Percentiles rank a stretch among this genome's conserved stretches.
Evolutionary conservation across 2,797 vertebrate genomes (phyloP).

Genomic region (Capromys pilorides): DNA sequence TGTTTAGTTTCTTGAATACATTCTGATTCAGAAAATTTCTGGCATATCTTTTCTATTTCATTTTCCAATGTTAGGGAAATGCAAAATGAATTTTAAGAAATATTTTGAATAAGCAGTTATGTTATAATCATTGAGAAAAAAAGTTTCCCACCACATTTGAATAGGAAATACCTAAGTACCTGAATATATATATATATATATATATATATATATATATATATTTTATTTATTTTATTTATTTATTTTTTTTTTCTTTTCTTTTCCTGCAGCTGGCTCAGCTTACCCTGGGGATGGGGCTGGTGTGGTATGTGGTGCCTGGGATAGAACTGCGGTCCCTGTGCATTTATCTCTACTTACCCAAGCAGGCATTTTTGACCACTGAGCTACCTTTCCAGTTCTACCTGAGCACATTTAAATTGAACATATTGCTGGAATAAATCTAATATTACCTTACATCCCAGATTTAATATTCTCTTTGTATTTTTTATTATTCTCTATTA

Average conservation of each 20-base stretch:
- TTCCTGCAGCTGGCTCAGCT: no score
- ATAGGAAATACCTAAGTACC: neutral
- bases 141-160: neutral
- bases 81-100: neutral
- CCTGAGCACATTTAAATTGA: neutral
- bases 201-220: no score
- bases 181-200: no score
- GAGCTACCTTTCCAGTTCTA: neutral
- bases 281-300: no score
- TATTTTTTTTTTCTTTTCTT: no score
- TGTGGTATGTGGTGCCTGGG: no score
- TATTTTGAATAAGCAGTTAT: neutral
- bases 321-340: no score
- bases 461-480: slow-evolving; percentile 2
- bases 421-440: neutral
- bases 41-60: neutral
- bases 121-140: neutral
- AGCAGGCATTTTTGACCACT: no score
- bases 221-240: no score
- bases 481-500: slow-evolving; percentile 13
- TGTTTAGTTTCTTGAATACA: neutral
- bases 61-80: neutral
- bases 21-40: slow-evolving; percentile 1
- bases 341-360: no score
- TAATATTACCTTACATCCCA: neutral